phyloP scores from a whole-genome alignment of 2,113 vertebrate genomes.

The Orientallactaga bullata region DNA sequence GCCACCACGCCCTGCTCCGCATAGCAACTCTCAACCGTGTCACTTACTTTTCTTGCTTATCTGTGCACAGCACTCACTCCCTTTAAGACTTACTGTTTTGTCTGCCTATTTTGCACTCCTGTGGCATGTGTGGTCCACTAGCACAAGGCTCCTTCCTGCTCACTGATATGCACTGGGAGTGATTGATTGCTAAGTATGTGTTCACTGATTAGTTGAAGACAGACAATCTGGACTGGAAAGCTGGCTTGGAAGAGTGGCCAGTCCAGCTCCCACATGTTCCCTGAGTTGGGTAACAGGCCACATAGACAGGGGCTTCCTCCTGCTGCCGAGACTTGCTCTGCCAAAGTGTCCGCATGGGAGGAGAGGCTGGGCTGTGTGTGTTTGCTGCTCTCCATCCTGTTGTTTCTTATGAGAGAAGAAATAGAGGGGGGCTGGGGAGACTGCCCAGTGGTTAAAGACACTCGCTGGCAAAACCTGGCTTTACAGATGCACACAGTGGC shows the following conservation, averaged over 20 bases:
- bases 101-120: background rate
- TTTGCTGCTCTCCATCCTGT: background rate
- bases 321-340: background rate
- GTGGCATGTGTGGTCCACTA: background rate
- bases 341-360: background rate
- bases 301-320: background rate
- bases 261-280: background rate
- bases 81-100: background rate
- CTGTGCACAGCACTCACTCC: background rate
- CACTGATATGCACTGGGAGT: background rate
- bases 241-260: background rate
- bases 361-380: background rate
- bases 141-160: background rate
- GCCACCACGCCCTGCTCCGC: too few relatives aligned
- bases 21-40: background rate
- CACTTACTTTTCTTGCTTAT: background rate
- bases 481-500: too few relatives aligned
- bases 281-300: background rate
- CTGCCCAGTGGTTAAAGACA: too few relatives aligned
- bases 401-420: background rate
- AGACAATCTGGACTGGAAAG: background rate
- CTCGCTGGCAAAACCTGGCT: too few relatives aligned
- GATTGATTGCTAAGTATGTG: background rate
- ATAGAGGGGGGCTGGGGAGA: background rate
- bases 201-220: background rate